Evolutionary conservation across 2,797 vertebrate species (phyloP).

Genomic region (Rhinogobio ventralis): DNA sequence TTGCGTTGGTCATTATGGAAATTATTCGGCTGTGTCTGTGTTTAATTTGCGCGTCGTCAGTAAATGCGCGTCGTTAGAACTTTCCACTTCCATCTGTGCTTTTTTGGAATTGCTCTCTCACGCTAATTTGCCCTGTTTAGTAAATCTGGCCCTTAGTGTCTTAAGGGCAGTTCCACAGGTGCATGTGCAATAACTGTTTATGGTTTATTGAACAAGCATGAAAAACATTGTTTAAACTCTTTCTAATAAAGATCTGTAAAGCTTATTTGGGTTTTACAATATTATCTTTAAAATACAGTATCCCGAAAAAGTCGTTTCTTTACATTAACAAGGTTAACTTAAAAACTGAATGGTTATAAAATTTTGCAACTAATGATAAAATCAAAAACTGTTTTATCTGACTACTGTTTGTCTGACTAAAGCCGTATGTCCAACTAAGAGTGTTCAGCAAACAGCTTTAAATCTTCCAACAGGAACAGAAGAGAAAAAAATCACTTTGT

Average conservation of each 20-base stretch:
- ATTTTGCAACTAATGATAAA: constrained; percentile 51
- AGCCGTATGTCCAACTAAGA: neutral
- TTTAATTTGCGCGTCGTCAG: too few species aligned
- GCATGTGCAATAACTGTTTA: neutral
- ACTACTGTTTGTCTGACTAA: constrained; percentile 8
- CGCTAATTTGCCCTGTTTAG: too few species aligned
- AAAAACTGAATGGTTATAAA: neutral
- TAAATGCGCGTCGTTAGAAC: too few species aligned
- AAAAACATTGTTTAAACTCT: neutral
- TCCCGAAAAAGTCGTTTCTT: neutral
- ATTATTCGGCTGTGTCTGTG: too few species aligned
- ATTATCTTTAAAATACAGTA: neutral
- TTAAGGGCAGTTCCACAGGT: too few species aligned
- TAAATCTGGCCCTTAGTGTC: too few species aligned
- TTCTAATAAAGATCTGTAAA: neutral
- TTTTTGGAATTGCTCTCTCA: too few species aligned
- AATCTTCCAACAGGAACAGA: constrained; percentile 7
- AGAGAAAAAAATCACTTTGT: constrained; percentile 23
- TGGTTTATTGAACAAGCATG: neutral
- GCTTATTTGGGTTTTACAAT: neutral
- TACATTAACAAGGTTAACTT: neutral
- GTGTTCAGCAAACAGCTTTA: neutral
- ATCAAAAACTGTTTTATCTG: constrained; percentile 51
- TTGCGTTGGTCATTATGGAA: too few species aligned
- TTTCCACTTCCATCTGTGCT: too few species aligned